These are phyloP conservation scores for Tragelaphus imberbis DNA, from an alignment of 2,113 vertebrate genomes.

Conservation along the genomic window DNA sequence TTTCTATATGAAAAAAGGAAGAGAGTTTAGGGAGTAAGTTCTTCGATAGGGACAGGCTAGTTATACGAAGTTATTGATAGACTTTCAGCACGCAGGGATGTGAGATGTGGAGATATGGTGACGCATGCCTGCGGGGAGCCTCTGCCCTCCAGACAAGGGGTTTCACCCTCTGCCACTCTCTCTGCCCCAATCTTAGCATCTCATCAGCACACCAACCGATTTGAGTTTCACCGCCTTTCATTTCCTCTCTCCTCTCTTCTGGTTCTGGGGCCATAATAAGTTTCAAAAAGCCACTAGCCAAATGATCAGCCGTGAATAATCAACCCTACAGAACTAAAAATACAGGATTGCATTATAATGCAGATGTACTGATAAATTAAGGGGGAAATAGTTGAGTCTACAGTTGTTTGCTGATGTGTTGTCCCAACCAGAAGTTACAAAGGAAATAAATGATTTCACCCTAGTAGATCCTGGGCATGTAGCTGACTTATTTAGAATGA, in stretches of 20 bases:
- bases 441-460: neutral
- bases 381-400: neutral
- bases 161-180: neutral
- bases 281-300: neutral
- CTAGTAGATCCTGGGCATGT: neutral
- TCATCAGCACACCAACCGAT: conserved; percentile 24
- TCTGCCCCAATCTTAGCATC: neutral
- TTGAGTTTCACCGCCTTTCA: conserved; percentile 45
- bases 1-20: neutral
- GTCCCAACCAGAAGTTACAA: neutral
- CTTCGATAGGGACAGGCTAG: neutral
- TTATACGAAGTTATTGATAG: neutral
- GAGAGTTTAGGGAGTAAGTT: neutral
- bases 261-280: neutral
- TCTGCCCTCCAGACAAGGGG: neutral
- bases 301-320: neutral
- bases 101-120: neutral
- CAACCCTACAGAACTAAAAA: conserved; percentile 4
- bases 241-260: conserved; percentile 43
- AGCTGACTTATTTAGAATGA: neutral
- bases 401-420: neutral
- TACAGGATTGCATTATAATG: neutral
- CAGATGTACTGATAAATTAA: neutral
- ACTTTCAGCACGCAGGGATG: neutral
- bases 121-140: neutral